Evolutionary conservation across 2,797 vertebrate genomes (phyloP).

Genomic region (Micromesistius poutassou): DNA sequence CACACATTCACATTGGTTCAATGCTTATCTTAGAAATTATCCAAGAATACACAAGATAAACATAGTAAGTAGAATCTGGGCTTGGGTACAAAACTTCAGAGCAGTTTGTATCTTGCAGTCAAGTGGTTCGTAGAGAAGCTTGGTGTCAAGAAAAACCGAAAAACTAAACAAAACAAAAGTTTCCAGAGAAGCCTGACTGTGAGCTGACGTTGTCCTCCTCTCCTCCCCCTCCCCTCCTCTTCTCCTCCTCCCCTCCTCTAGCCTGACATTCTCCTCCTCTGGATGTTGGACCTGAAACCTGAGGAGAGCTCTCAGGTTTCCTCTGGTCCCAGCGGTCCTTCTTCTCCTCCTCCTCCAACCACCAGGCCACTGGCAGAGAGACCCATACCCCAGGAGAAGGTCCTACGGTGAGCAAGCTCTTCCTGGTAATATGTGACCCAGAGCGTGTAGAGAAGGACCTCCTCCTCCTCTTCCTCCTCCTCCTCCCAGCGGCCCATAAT

Average conservation of each 20-base stretch:
- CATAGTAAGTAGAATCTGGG: not conserved
- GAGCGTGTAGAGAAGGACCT: not conserved
- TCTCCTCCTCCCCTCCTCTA: not conserved
- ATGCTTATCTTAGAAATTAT: slow-evolving; percentile 29
- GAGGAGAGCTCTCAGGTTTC: slow-evolving; percentile 4
- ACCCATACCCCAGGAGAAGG: not conserved
- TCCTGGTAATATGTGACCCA: not conserved
- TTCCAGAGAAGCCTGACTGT: not conserved
- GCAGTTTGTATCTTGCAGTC: not conserved
- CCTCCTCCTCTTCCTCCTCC: not conserved
- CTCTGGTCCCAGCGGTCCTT: slow-evolving; percentile 7
- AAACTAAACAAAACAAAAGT: not conserved
- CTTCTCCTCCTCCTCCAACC: slow-evolving; percentile 43
- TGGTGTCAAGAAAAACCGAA: not conserved
- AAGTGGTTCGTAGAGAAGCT: not conserved
- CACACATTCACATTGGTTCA: slow-evolving; percentile 50
- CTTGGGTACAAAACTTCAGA: not conserved
- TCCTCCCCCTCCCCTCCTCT: not conserved
- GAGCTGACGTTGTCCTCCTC: slow-evolving; percentile 1
- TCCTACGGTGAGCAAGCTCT: not conserved
- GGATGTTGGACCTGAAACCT: not conserved
- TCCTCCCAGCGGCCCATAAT: not conserved
- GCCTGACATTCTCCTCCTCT: not conserved
- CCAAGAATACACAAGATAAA: not conserved
- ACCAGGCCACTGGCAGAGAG: slow-evolving; percentile 17